Evolutionary conservation across 2,113 vertebrate species (phyloP), one percentile per base, ranked within the genome.

Genomic region (Myrmecophaga tridactyla): DNA sequence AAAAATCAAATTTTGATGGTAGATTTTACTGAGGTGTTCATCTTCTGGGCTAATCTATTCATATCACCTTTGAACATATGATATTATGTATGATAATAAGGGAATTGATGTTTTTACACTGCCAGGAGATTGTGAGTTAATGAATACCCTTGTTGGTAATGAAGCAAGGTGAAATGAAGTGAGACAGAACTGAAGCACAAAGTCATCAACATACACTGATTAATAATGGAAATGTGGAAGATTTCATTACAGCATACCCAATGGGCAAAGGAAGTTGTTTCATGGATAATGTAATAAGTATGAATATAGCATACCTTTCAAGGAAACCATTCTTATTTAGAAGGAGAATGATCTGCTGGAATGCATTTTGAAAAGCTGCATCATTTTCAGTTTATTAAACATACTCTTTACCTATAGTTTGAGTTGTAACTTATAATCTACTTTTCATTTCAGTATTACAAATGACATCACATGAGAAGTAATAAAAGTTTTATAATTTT

Each of bases 401-500:
- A 51, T 36, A 36, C n/a, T 27, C 62, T 43, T 27, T 65, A 17
- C 21, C 43, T n/a, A 36, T 51, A 31, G 36, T 46, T 10, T 76
- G 41, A 82, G 7, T 23, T 88, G 3, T 63, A 4, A 51, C 62
- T 83, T 97, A 82, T 96, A 75, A 84, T 96, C 58, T 69, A 81
- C 53, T 86, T 97, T 96, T 96, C 95, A 92, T 97, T 97, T 48
- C 96, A 96, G 18, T 87, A 86, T 93, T 97, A 94, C 65, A 86
- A 97, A 81, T 89, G 34, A 63, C 63, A 75, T 90, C 34, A 70
- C 76, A 76, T 86, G 94, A 86, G 69, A 56, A 96, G 48, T 77
- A 94, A 80, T 86, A 75, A 13, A 89, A 95, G 90, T 92, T 96
- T 96, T 97, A 96, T 87, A 96, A 90, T 97, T 97, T 98, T 96